Evolutionary conservation across 2,113 vertebrate species (phyloP), one percentile per base, ranked within the genome.

Genomic region (Equus przewalskii): DNA sequence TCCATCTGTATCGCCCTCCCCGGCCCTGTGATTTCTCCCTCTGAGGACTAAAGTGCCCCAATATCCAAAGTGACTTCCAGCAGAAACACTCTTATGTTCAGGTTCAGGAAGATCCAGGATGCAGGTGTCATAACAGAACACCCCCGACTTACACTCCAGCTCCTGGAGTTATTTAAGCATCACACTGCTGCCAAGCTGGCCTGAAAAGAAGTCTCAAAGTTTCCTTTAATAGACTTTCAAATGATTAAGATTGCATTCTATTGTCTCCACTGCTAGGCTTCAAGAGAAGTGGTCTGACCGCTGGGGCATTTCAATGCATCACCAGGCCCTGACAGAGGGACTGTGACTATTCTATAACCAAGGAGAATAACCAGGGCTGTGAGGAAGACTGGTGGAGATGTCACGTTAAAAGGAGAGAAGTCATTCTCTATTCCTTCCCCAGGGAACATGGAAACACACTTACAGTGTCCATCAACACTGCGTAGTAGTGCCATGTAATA

Each of bases 1-100:
- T 54, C 26, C 24, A 36, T 79, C 62, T 51, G 0, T 2, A 0
- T 56, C 12, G 0, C n/a, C 8, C 18, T 58, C n/a, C 10, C 21
- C 4, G 19, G 30, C 15, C 30, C 7, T 65, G 24, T 28, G 41
- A 83, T 19, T 62, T 15, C 18, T 9, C 18, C 0, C 33, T 36
- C 21, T 85, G 79, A 36, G 56, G 56, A 89, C 30, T 9, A 16
- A 65, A 73, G 69, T 60, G 16, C 4, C 18, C 58, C 60, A 6
- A 18, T n/a, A 69, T 89, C 60, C 26, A 72, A 46, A 41, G 26
- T 30, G 60, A 82, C 46, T 85, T 92, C 46, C 56, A 91, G 36
- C 49, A 86, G 24, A 90, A 75, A 79, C 6, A 28, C 14, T 58
- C 44, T 64, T 5, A 54, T 54, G 26, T 88, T 19, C 0, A 8